These are phyloP conservation scores for Gymnocheta viridis DNA, from an alignment of 2,888 invertebrate genomes.

Conservation along the genomic window DNA sequence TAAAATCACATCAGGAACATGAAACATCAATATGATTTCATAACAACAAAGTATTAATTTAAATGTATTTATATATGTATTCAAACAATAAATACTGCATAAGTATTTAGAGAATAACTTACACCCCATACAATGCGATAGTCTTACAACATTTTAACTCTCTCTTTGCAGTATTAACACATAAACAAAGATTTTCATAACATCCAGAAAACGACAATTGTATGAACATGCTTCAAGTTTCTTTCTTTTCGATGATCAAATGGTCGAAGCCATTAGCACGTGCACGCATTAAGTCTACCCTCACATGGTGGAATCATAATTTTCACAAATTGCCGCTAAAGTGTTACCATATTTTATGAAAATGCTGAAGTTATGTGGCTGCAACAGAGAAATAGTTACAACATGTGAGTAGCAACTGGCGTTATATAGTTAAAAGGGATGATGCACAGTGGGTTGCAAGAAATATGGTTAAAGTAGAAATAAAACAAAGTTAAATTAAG, in stretches of 20 bases:
- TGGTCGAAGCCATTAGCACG: constrained; percentile 80
- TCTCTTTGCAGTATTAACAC: background rate
- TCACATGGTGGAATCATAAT: constrained; percentile 75
- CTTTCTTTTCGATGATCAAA: constrained; percentile 65
- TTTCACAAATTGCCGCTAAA: constrained; percentile 78
- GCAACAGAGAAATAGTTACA: background rate
- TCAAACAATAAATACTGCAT: background rate
- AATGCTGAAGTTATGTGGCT: constrained; percentile 25
- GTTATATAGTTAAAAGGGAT: background rate
- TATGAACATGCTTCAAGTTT: constrained; percentile 25
- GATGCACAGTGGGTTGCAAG: constrained; percentile 14
- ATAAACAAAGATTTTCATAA: background rate
- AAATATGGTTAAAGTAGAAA: background rate
- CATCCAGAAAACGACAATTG: constrained; percentile 11
- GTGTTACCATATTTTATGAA: constrained; percentile 73
- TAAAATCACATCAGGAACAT: too few relatives aligned
- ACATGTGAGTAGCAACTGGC: background rate
- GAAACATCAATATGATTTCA: too few relatives aligned
- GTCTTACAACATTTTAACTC: background rate
- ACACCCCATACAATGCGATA: constrained; percentile 8
- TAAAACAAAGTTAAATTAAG: too few relatives aligned
- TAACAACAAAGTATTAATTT: too few relatives aligned
- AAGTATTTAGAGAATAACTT: constrained; percentile 45
- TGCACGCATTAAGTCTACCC: constrained; percentile 79
- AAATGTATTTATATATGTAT: background rate